Conservation (phyloP, 1,140 invertebrate genomes). For the Rhysida immarginata region DNA sequence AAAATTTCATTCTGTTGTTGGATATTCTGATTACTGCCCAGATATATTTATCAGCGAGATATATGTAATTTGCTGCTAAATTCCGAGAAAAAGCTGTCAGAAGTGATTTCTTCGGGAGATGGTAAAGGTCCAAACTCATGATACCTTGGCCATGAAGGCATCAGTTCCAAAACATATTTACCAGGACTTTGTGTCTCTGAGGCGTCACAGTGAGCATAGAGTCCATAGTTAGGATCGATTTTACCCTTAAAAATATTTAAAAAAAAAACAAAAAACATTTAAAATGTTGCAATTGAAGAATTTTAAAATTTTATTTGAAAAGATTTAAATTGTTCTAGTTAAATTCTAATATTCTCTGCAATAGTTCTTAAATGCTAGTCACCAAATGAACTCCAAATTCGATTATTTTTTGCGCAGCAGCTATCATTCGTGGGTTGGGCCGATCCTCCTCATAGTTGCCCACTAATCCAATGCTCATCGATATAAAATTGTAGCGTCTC, state of each 20-base stretch:
- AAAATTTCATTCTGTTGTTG: too few species aligned
- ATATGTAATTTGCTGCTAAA: too few species aligned
- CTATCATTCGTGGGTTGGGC: background rate
- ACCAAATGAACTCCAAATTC: background rate
- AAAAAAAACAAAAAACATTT: background rate
- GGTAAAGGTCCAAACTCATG: background rate
- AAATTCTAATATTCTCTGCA: too few species aligned
- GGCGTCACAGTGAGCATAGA: background rate
- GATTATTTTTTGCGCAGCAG: background rate
- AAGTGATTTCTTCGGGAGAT: too few species aligned
- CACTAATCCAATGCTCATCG: slow-evolving; percentile 53
- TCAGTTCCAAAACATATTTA: background rate
- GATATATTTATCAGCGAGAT: too few species aligned
- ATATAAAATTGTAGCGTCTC: slow-evolving; percentile 41
- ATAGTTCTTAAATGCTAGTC: too few species aligned
- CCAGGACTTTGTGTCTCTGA: background rate
- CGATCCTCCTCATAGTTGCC: slow-evolving; percentile 38
- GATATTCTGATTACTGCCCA: too few species aligned
- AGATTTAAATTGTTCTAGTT: too few species aligned
- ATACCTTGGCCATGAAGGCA: background rate
- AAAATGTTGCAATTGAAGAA: too few species aligned
- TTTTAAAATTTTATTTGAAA: too few species aligned
- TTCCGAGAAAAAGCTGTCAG: too few species aligned
- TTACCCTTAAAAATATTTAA: background rate
- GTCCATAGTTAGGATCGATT: background rate